Base-by-base conservation (phyloP, 1,140 invertebrate species). In the Leptinotarsa undecemlineata region DNA sequence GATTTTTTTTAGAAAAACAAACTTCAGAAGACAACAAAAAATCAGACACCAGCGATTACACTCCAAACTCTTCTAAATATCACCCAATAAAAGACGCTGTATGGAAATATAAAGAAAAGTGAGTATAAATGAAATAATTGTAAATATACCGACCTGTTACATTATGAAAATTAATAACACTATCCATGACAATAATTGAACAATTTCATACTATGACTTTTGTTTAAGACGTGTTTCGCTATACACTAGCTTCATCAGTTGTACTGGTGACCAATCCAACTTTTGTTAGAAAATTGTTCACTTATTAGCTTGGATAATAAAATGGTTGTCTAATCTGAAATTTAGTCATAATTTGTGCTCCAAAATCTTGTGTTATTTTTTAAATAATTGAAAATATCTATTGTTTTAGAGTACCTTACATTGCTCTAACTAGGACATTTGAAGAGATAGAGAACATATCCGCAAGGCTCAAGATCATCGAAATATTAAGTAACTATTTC, bases 401-500 rank as follows among this genome's bases (percentile, higher is more conserved):
- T 74, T 17, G 78, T 89, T 87, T 57, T 81, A 96, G 93, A 78
- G 93, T 97, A 48, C 98, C 98, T 0, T 99, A 99, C 84, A 85
- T 97, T 57, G 97, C 97, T 0, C 84, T 99, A 33, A 92, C 97
- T 0, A 92, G 90, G 82, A 99, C 98, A 2, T 89, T 99, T 78
- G 93, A 98, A 85, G 86, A 91, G 8, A 98, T 99, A 69, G 98
- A 99, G 87, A 91, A 90, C 15, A 94, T 93, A 0, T 95, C 93
- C 68, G 93, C 94, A 0, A 89, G 98, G 48, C 88, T 99, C 64
- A 97, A 98, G 86, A 99, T 97, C 80, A 92, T 99, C 21, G 95
- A 98, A 86, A 97, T 97, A 75, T 83, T 99, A 20, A 91, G 93
- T 66, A 99, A 99, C 85, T 99, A 95, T 84, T 94, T 99, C 51